phyloP scores from a whole-genome alignment of 2,888 invertebrate genomes.

The Zelleria hepariella region DNA sequence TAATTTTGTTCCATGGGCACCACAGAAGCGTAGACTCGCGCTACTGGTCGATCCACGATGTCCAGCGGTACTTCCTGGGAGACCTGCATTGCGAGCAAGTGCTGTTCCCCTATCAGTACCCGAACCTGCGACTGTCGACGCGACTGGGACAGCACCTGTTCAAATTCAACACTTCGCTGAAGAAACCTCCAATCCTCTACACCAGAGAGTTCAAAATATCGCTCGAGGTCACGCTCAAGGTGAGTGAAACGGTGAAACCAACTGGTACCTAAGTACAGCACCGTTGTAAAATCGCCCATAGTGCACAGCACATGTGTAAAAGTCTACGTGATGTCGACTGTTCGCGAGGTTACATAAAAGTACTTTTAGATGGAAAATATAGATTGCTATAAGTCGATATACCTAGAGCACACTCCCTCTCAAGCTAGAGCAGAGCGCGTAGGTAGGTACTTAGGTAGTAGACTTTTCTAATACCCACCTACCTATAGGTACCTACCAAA shows the following conservation, averaged over 20 bases:
- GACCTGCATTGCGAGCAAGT: constrained; percentile 47
- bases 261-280: neutral
- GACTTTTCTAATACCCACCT: too few species aligned
- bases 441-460: too few species aligned
- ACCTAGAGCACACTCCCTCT: too few species aligned
- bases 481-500: too few species aligned
- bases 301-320: too few species aligned
- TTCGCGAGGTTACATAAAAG: too few species aligned
- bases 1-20: neutral
- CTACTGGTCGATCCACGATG: constrained; percentile 53
- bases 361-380: too few species aligned
- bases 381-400: too few species aligned
- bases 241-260: neutral
- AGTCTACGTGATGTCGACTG: too few species aligned
- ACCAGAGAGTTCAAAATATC: constrained; percentile 36
- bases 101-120: constrained; percentile 51
- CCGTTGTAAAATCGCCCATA: too few species aligned
- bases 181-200: constrained; percentile 31
- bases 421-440: too few species aligned
- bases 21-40: constrained; percentile 38
- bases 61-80: constrained; percentile 45
- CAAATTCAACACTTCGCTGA: constrained; percentile 39
- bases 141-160: constrained; percentile 37
- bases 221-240: constrained; percentile 29
- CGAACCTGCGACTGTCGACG: constrained; percentile 40